Base-by-base conservation (phyloP, 2,797 vertebrate species). In the Coregonus ussuriensis region DNA sequence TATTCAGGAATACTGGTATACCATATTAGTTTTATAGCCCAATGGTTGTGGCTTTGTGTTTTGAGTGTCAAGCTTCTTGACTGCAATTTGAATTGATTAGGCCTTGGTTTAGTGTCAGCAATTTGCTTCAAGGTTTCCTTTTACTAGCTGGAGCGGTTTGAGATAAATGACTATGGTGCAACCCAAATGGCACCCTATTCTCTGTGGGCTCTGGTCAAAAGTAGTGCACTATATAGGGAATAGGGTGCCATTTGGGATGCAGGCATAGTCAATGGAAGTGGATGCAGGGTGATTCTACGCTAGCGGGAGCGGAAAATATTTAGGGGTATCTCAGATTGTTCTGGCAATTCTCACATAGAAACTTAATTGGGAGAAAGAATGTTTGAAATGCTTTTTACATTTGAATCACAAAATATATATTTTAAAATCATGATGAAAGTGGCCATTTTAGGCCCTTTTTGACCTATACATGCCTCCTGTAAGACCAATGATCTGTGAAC, bases 101-200 rank as follows among this genome's bases (percentile, higher is more conserved):
- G 11, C 29, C 72, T 74, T 35, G 31, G 69, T 81, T 77, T 37
- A 72, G 56, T 68, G 80, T 87, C 79, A 77, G 25, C 25, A 25
- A 25, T 25, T 25, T 25, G 25, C 25, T 25, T 25, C 25, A 69
- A 47, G 66, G 66, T 37, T n/a, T 79, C 37, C 7, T 18, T 56
- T 82, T 81, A 74, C 70, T 81, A 77, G 72, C 65, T 25, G 69
- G 71, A 78, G 81, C 78, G 83, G 82, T 84, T 77, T 87, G 59
- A 37, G 77, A 83, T 73, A 69, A 79, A 87, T 9, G 6, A 4
- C 18, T 0, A 47, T 47, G 41, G 11, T 18, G 53, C 6, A 6
- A 18, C 53, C 18, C 6, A 56, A 56, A 56, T 18, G 53, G 51
- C 13, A 52, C 51, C 51, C 13, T 9, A 52, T 9, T 0, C 7